Evolutionary conservation across 2,888 invertebrate species (phyloP), one percentile per base, ranked within the genome.

Genomic region (Xestia rhomboidea): DNA sequence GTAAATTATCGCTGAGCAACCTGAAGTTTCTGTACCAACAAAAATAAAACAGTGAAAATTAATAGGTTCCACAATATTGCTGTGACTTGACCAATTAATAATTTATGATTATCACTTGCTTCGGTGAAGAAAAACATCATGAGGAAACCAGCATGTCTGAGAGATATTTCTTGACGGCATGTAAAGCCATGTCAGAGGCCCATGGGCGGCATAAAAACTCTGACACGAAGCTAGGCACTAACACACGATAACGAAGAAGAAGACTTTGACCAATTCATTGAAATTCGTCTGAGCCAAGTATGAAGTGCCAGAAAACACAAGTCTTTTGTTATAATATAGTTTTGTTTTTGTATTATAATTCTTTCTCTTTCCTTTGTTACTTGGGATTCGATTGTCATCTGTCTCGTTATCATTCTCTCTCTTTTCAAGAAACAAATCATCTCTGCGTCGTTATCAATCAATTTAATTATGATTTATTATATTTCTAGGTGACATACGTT

Each of bases 401-500:
- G 18, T 60, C 21, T 30, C 30, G 1, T 30, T 30, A 21, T 10
- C 60, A 30, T 30, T 30, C 30, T 30, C 30, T 30, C 30, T 60
- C 60, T 4, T 60, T 30, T 60, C 30, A 60, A 21, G 10, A 21
- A 62, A 30, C 30, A 10, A 34, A 62, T 57, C 15, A 62, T 21
- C 62, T 62, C 11, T 62, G 34, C 34, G 3, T 63, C 24, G 38
- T 13, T 38, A n/a, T 57, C 13, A 34, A 68, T 15, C 6, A 27
- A 34, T 11, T 4, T 54, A n/a, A 11, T 54, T 4, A 27, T 44
- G 21, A 30, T 41, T 15, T 38, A 13, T 68, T 73, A n/a, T 57
- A 1, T 41, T 83, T 82, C 8, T 79, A 89, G 88, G 82, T 88
- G 10, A 88, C 88, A 5, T 89, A 76, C 54, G 51, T 86, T 30